Percentiles rank a stretch among this genome's conserved stretches.
phyloP scores from a whole-genome alignment of 1,140 invertebrate species.

The Drosophila ficusphila region DNA sequence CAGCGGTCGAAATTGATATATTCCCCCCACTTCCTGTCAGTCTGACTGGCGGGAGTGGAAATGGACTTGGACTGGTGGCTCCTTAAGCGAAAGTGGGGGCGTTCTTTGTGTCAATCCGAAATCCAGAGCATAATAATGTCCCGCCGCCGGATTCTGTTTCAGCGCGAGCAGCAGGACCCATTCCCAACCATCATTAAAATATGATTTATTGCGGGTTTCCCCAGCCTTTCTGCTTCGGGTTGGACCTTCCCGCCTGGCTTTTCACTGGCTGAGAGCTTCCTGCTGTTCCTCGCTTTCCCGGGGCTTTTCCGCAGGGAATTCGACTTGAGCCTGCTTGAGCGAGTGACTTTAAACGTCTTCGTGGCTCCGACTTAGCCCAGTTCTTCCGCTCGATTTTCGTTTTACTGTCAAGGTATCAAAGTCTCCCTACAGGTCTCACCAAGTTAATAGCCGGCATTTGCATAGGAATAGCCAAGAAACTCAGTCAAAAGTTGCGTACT shows the following conservation, averaged over 20 bases:
- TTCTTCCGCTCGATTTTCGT: slow-evolving; percentile 45
- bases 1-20: slow-evolving; percentile 55
- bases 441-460: slow-evolving; percentile 62
- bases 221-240: slow-evolving; percentile 23
- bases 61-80: slow-evolving; percentile 11
- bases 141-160: slow-evolving; percentile 62
- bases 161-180: slow-evolving; percentile 43
- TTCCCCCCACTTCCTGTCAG: slow-evolving; percentile 55
- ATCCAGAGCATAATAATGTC: slow-evolving; percentile 55
- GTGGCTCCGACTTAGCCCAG: slow-evolving; percentile 26
- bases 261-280: slow-evolving; percentile 24
- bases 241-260: slow-evolving; percentile 47
- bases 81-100: slow-evolving; percentile 3
- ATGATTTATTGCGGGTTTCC: slow-evolving; percentile 65
- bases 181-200: slow-evolving; percentile 76
- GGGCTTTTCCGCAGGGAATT: slow-evolving; percentile 30
- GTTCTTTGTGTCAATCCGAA: slow-evolving; percentile 51
- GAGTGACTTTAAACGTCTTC: slow-evolving; percentile 57
- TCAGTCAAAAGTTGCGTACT: slow-evolving; percentile 19
- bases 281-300: slow-evolving; percentile 24
- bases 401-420: slow-evolving; percentile 21
- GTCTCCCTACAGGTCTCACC: slow-evolving; percentile 18
- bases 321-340: slow-evolving; percentile 15
- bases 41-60: slow-evolving; percentile 23
- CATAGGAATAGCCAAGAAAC: slow-evolving; percentile 23